These are phyloP conservation scores for Chymomyza amoena DNA, from an alignment of 2,888 invertebrate species.

Conservation along the genomic window DNA sequence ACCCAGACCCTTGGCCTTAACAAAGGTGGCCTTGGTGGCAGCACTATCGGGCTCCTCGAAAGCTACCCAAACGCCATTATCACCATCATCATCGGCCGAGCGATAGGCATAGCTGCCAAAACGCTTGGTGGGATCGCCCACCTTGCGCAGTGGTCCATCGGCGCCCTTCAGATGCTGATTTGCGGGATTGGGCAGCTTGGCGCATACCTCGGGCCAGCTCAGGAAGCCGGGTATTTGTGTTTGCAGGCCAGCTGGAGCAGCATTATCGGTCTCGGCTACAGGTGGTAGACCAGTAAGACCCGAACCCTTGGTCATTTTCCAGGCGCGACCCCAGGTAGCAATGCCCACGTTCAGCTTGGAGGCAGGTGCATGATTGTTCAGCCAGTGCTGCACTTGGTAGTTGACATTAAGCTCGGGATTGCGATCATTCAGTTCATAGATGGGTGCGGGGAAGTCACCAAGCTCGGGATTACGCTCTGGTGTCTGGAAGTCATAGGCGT, in stretches of 20 bases:
- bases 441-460: slow-evolving; percentile 87
- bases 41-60: slow-evolving; percentile 91
- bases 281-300: slow-evolving; percentile 89
- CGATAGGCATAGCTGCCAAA: slow-evolving; percentile 90
- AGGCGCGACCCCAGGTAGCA: slow-evolving; percentile 86
- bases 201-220: slow-evolving; percentile 90
- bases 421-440: slow-evolving; percentile 86
- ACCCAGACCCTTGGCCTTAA: slow-evolving; percentile 86
- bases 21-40: slow-evolving; percentile 87
- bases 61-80: slow-evolving; percentile 88
- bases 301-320: slow-evolving; percentile 88
- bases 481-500: slow-evolving; percentile 89
- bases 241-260: slow-evolving; percentile 86
- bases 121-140: slow-evolving; percentile 88
- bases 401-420: slow-evolving; percentile 85
- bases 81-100: slow-evolving; percentile 83
- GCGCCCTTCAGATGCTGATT: slow-evolving; percentile 82
- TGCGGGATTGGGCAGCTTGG: slow-evolving; percentile 85
- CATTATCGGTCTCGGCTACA: slow-evolving; percentile 83
- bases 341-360: slow-evolving; percentile 86
- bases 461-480: slow-evolving; percentile 88
- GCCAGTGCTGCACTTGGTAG: slow-evolving; percentile 84
- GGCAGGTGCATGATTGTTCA: slow-evolving; percentile 81
- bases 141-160: slow-evolving; percentile 84
- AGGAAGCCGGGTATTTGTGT: slow-evolving; percentile 85